Conservation (phyloP, 2,797 vertebrate genomes). For the Phataginus tricuspis region DNA sequence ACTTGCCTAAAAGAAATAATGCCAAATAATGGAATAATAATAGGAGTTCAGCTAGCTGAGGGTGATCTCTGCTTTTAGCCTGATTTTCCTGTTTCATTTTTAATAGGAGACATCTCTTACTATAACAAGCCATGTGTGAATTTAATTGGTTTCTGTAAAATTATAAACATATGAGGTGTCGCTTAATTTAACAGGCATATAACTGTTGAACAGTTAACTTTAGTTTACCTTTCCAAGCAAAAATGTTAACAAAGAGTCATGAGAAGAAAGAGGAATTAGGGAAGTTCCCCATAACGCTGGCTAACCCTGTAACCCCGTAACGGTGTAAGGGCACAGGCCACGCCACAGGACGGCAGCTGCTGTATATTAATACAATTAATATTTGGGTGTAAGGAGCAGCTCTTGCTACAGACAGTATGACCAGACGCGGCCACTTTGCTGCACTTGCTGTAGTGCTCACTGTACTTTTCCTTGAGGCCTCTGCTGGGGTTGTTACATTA, state of each 20-base stretch:
- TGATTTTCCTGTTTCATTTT: neutral
- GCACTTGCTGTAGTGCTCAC: rapidly evolving
- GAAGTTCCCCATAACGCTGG: rapidly evolving
- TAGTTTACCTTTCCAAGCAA: neutral
- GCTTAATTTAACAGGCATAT: neutral
- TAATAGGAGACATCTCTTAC: neutral
- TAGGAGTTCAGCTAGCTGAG: neutral
- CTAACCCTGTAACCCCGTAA: too few species aligned
- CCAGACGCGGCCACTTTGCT: neutral
- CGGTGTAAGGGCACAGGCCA: neutral
- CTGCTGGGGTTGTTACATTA: neutral
- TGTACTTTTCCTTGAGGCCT: neutral
- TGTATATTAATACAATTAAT: too few species aligned
- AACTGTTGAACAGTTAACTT: neutral
- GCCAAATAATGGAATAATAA: neutral
- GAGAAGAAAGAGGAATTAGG: neutral
- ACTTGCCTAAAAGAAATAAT: neutral
- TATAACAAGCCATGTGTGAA: neutral
- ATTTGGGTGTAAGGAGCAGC: neutral
- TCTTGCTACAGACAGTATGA: neutral
- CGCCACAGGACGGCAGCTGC: too few species aligned
- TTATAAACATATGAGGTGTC: neutral
- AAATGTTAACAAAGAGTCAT: neutral
- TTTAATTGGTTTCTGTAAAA: neutral
- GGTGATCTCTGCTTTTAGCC: neutral